Percentiles rank a stretch among this genome's conserved stretches.
Conservation (phyloP, 2,888 invertebrate species). For the Stegophylla sp. region DNA sequence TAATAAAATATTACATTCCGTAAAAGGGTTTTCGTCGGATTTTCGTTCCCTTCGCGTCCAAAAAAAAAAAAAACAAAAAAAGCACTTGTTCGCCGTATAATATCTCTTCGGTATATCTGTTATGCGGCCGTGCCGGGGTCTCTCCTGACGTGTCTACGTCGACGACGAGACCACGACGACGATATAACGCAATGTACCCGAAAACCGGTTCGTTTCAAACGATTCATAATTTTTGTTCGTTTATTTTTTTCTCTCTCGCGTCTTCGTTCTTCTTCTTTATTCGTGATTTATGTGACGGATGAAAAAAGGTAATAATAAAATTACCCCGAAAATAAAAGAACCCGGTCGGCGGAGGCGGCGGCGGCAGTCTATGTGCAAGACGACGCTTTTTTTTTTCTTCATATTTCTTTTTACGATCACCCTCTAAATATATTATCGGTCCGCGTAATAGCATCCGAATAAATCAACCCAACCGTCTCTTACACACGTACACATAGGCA, state of each 20-base stretch:
- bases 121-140: not conserved
- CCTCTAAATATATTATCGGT: slow-evolving; percentile 48
- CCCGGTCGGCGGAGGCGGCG: too few relatives aligned
- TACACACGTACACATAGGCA: not conserved
- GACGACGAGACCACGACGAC: too few relatives aligned
- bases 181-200: not conserved
- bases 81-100: slow-evolving; percentile 16
- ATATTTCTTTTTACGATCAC: slow-evolving; percentile 48
- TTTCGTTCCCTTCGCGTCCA: not conserved
- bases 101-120: slow-evolving; percentile 1
- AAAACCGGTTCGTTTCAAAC: slow-evolving; percentile 54
- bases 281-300: slow-evolving; percentile 58
- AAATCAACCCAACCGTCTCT: slow-evolving; percentile 32
- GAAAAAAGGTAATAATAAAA: slow-evolving; percentile 53
- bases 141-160: not conserved
- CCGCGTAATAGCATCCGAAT: slow-evolving; percentile 36
- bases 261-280: not conserved
- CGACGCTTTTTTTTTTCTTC: slow-evolving; percentile 41
- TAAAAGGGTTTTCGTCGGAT: slow-evolving; percentile 30
- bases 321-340: slow-evolving; percentile 44
- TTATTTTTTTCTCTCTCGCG: slow-evolving; percentile 12
- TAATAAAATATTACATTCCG: slow-evolving; percentile 13
- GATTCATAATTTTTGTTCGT: slow-evolving; percentile 41
- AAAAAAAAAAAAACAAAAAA: too few relatives aligned
- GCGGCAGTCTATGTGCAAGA: slow-evolving; percentile 2